Conservation (phyloP, 2,888 invertebrate species). For the Carpatolechia fugitivella region DNA sequence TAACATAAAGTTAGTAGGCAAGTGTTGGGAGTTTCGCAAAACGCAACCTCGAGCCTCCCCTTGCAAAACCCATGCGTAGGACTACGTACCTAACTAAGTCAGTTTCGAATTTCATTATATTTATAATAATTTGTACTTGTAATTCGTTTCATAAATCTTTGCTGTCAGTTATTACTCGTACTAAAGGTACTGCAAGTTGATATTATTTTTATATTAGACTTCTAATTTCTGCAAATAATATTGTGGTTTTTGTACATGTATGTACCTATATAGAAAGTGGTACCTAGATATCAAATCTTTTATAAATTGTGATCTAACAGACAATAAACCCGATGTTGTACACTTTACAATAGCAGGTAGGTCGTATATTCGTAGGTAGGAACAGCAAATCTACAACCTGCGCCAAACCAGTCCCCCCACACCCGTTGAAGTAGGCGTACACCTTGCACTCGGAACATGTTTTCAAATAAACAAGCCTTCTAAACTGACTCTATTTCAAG, state of each 20-base stretch:
- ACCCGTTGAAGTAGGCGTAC: constrained; percentile 27
- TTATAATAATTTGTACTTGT: constrained; percentile 27
- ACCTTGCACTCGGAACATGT: constrained; percentile 23
- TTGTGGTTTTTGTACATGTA: neutral
- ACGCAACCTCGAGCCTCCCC: constrained; percentile 22
- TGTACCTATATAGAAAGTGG: neutral
- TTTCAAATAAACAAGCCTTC: constrained; percentile 11
- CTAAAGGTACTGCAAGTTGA: too few species aligned
- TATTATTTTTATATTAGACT: too few species aligned
- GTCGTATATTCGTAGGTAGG: constrained; percentile 10
- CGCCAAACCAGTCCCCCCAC: constrained; percentile 33
- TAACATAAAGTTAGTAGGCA: constrained; percentile 1
- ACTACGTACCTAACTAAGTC: too few species aligned
- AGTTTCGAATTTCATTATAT: constrained; percentile 23
- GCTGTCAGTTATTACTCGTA: neutral
- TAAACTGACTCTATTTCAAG: constrained; percentile 22
- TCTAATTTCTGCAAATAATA: too few species aligned
- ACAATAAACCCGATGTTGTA: neutral
- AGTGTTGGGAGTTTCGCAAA: constrained; percentile 22
- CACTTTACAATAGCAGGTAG: neutral
- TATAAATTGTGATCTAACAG: too few species aligned
- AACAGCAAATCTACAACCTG: constrained; percentile 32
- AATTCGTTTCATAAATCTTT: constrained; percentile 20
- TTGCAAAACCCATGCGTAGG: constrained; percentile 27
- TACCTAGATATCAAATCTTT: too few species aligned